Conservation (phyloP, 1,140 invertebrate genomes). For the Brachionus manjavacas region DNA sequence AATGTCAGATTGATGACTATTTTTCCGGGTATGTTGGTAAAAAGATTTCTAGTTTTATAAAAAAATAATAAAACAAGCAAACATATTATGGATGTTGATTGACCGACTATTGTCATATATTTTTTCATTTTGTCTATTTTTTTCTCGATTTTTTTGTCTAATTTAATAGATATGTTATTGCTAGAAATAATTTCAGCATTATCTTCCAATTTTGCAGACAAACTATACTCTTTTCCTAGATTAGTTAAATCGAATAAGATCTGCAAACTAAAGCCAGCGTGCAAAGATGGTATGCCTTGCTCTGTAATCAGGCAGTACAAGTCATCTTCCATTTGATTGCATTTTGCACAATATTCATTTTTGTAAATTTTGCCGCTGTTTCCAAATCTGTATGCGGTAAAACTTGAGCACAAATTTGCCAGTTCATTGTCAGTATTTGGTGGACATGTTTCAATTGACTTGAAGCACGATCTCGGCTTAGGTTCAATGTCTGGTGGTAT, state of each 20-base stretch:
- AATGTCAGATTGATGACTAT: neutral
- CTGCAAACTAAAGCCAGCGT: neutral
- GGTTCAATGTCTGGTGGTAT: neutral
- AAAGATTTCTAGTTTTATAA: neutral
- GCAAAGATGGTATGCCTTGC: neutral
- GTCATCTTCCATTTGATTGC: neutral
- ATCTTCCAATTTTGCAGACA: neutral
- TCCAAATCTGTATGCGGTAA: neutral
- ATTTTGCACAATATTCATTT: slow-evolving; percentile 20
- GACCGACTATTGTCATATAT: neutral
- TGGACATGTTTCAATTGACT: neutral
- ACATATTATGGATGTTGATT: neutral
- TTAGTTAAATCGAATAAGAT: slow-evolving; percentile 11
- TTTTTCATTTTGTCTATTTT: neutral
- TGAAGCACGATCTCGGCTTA: neutral
- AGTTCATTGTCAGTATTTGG: neutral
- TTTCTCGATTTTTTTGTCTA: neutral
- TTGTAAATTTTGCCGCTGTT: neutral
- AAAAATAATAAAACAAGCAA: neutral
- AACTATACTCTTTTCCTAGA: neutral
- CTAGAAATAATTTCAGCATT: neutral
- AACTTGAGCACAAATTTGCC: neutral
- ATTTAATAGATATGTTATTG: neutral
- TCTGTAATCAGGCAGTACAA: neutral
- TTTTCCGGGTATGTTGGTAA: neutral